These are phyloP conservation scores for Microtus oregoni DNA, from an alignment of 2,113 vertebrate genomes.

Conservation along the genomic window DNA sequence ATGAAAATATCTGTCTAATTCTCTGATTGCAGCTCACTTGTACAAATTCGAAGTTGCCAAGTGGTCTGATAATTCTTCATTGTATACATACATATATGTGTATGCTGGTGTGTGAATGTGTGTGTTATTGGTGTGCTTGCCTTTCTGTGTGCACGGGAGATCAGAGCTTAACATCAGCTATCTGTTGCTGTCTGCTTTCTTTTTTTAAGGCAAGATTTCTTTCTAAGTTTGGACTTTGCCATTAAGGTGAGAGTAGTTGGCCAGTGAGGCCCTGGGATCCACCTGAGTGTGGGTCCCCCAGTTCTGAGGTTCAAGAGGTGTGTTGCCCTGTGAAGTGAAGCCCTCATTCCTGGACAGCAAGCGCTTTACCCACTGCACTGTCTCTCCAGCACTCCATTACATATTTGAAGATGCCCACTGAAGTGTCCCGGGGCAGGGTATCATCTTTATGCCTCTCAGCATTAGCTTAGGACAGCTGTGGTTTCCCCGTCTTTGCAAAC, in stretches of 20 bases:
- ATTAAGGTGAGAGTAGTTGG: neutral
- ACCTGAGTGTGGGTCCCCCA: too few species aligned
- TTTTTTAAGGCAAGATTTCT: neutral
- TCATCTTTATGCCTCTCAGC: neutral
- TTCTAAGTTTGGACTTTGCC: neutral
- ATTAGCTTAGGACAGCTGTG: neutral
- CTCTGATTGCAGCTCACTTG: neutral
- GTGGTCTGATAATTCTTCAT: neutral
- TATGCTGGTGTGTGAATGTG: neutral
- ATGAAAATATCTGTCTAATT: neutral
- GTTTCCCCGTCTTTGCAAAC: too few species aligned
- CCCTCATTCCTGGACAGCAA: too few species aligned
- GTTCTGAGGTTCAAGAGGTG: neutral
- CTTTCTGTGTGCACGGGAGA: neutral
- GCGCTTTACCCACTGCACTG: neutral
- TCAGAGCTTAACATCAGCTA: neutral
- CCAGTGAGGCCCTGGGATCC: neutral
- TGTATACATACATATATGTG: neutral
- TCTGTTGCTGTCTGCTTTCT: neutral
- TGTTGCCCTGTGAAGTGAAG: neutral
- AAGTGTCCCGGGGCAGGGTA: neutral
- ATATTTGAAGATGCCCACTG: neutral
- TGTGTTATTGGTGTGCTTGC: neutral
- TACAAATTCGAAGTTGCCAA: neutral
- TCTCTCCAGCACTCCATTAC: neutral